Evolutionary conservation across 2,888 invertebrate species (phyloP).

Genomic region (Cancer borealis): DNA sequence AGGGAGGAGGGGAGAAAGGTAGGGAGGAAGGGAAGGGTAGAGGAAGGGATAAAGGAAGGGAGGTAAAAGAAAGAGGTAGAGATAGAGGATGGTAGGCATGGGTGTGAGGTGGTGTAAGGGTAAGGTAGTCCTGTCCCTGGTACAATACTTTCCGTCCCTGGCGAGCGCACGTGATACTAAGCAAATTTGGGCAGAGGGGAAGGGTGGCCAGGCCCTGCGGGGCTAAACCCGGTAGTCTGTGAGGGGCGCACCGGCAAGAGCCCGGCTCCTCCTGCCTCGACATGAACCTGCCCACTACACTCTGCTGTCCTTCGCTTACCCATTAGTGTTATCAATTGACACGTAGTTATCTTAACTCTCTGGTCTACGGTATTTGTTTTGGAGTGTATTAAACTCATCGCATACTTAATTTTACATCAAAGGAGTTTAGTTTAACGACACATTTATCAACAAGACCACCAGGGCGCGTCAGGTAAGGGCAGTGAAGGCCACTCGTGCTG

Average conservation of each 20-base stretch:
- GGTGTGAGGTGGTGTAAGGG: background rate
- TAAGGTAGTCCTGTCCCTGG: background rate
- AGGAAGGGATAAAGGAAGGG: background rate
- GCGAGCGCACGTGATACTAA: constrained; percentile 50
- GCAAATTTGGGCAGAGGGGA: constrained; percentile 42
- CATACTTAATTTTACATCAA: background rate
- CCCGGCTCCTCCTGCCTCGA: constrained; percentile 26
- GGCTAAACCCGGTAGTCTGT: constrained; percentile 27
- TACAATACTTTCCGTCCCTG: constrained; percentile 39
- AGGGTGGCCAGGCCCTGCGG: constrained; percentile 1
- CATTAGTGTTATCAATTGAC: background rate
- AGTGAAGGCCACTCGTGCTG: constrained; percentile 16
- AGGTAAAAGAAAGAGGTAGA: background rate
- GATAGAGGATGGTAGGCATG: background rate
- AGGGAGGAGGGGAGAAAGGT: background rate
- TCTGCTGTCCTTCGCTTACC: background rate
- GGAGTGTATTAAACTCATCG: background rate
- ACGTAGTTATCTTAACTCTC: background rate
- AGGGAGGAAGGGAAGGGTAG: background rate
- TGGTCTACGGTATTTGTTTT: background rate
- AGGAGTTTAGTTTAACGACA: background rate
- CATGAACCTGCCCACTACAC: constrained; percentile 14
- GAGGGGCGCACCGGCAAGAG: background rate
- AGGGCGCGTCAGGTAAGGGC: background rate
- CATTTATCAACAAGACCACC: background rate